Base-by-base conservation (phyloP, 53 echinoderm and acorn worm species). In the Apostichopus leukothele region DNA sequence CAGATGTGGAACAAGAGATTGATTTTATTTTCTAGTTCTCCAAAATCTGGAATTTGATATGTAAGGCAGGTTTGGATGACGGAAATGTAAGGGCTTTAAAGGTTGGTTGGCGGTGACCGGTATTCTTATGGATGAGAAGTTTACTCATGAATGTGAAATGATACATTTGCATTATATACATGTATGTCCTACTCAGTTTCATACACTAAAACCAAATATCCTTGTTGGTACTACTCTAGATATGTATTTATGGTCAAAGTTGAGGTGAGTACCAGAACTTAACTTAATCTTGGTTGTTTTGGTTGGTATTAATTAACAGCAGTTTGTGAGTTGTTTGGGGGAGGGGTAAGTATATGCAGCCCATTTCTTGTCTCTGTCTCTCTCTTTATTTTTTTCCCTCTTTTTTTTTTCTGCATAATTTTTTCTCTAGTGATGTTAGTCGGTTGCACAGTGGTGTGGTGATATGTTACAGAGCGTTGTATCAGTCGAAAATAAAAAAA, bases 391-490 rank as follows among this genome's bases (percentile, higher is more conserved):
- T 39, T 63, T 63, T 63, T 13, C 16, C 63, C 61, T 61, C 13
- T 63, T 63, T 63, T 63, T 50, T 77, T 50, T 12, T 39, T 39
- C 39, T 39, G 39, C 39, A 39, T 39, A 39, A 39, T 39, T 39
- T 39, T 39, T 39, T 39, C 39, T 79, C 55, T 52, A 79, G 79
- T 79, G 79, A 79, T 79, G 79, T 53, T 79, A 79, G 79, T 71
- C 18, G 71, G 18, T 79, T 79, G 79, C 79, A 79, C 79, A 79
- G 79, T 79, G 79, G 79, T 79, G 79, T 79, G 79, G 79, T 79
- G 79, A 54, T 79, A 53, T 52, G 50, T 77, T 76, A 53, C 55
- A 71, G 71, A 71, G 71, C 71, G 6, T 71, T 71, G 18, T 71
- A n/a, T 19, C 39, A 39, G 39, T 39, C 14, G 71, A 7, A 13